These are phyloP conservation scores for Scaptomyza hsui DNA, from an alignment of 1,140 invertebrate species.

Conservation along the genomic window DNA sequence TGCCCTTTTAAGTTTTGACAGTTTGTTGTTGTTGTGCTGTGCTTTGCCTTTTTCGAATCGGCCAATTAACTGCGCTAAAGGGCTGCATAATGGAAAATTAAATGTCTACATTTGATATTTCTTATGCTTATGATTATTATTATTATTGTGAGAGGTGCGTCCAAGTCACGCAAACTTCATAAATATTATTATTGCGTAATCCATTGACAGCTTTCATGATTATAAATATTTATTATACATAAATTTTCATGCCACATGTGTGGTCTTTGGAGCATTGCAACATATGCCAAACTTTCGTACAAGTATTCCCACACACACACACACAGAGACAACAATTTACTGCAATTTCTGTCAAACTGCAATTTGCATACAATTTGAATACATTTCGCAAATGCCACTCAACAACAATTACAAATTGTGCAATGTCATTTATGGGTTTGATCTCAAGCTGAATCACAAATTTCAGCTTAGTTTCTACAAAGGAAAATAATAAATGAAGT, in stretches of 20 bases:
- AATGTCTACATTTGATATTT: no score
- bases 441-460: not conserved
- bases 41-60: slow-evolving; percentile 1
- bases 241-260: slow-evolving; percentile 19
- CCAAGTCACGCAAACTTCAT: slow-evolving; percentile 27
- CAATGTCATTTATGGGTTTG: slow-evolving; percentile 1
- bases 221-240: slow-evolving; percentile 31
- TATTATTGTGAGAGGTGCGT: slow-evolving; percentile 30
- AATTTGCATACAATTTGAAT: slow-evolving; percentile 44
- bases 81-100: slow-evolving; percentile 8
- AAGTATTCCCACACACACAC: not conserved
- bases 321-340: slow-evolving; percentile 10
- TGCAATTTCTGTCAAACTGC: slow-evolving; percentile 11
- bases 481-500: no score
- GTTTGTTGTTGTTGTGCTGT: slow-evolving; percentile 10
- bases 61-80: slow-evolving; percentile 29
- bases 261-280: not conserved
- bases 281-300: slow-evolving; percentile 1
- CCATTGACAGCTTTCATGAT: slow-evolving; percentile 28
- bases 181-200: slow-evolving; percentile 32
- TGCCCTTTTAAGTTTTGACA: slow-evolving; percentile 37
- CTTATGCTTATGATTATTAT: no score
- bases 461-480: not conserved
- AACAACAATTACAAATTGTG: slow-evolving; percentile 10
- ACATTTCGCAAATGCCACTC: not conserved